Base-by-base conservation (phyloP, 2,888 invertebrate genomes). In the Sinelater perroti region DNA sequence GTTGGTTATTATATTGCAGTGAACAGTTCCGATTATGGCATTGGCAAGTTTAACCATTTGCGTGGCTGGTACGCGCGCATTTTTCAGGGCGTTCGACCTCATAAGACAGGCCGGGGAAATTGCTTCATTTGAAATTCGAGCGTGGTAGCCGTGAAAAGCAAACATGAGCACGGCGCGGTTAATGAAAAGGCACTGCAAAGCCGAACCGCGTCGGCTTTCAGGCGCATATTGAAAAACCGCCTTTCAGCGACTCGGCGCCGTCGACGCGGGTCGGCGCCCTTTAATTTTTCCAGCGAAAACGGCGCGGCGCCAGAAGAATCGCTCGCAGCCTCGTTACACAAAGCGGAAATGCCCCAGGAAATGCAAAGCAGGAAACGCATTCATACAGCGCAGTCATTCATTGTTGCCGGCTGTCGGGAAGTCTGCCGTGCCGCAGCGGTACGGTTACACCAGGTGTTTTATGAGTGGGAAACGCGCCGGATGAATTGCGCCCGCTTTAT, bases 321-420 rank as follows among this genome's bases (percentile, higher is more conserved):
- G 3, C n/a, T n/a, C 17, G 5, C 13, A 36, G 8, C 18, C 36
- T 31, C 20, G 21, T 51, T 51, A 42, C 21, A 42, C 33, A 21
- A 52, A 52, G 21, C 52, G 42, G 52, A 52, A 42, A 42, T 31
- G 40, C 18, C 20, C 42, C 40, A 51, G 51, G 51, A 51, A 51
- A 44, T 52, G 52, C 54, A 55, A 14, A 55, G 40, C 47, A 36
- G 46, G 54, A 55, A 55, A 33, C 47, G 28, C 35, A 40, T 47
- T 47, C 40, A 55, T 46, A 54, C 40, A 58, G 53, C 53, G 53
- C 57, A 47, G 28, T 47, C 47, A 58, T 53, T 58, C 57, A 47
- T 47, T 42, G 52, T 42, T 17, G 20, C 13, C 24, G 24, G 33
- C 40, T 52, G 51, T 28, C 56, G 28, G 56, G 50, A 56, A 56